Conservation (phyloP, 1,140 invertebrate species). For the Orchestia grillus region DNA sequence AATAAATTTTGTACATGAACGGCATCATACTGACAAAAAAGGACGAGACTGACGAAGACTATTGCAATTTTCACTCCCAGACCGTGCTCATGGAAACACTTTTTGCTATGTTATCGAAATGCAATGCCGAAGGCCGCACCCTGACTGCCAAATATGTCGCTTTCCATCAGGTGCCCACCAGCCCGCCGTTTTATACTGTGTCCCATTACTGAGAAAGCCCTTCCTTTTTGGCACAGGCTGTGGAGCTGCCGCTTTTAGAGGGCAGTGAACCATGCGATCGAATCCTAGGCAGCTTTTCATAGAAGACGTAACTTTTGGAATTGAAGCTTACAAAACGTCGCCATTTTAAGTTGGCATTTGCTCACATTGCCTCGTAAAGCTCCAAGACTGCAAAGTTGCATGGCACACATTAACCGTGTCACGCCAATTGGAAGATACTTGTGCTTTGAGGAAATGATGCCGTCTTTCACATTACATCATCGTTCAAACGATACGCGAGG, state of each 20-base stretch:
- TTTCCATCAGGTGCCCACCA: not conserved
- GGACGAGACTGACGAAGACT: no score
- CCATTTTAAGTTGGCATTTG: not conserved
- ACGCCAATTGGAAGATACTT: not conserved
- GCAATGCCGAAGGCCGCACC: not conserved
- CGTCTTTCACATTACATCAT: not conserved
- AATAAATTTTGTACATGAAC: no score
- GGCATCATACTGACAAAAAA: no score
- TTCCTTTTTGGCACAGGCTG: constrained; percentile 4
- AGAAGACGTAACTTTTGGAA: constrained; percentile 17
- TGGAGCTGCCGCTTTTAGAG: constrained; percentile 22
- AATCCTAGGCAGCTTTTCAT: constrained; percentile 35
- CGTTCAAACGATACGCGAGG: not conserved
- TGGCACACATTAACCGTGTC: not conserved
- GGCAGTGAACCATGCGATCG: constrained; percentile 41
- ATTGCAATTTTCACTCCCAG: not conserved
- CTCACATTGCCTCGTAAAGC: not conserved
- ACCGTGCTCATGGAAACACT: not conserved
- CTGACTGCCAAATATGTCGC: not conserved
- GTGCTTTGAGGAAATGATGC: not conserved
- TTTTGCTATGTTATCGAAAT: not conserved
- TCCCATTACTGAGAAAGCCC: constrained; percentile 23
- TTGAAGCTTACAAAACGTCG: not conserved
- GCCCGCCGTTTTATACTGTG: not conserved
- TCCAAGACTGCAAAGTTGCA: not conserved